phyloP scores from a whole-genome alignment of 2,888 invertebrate species.

The Sympetrum striolatum region DNA sequence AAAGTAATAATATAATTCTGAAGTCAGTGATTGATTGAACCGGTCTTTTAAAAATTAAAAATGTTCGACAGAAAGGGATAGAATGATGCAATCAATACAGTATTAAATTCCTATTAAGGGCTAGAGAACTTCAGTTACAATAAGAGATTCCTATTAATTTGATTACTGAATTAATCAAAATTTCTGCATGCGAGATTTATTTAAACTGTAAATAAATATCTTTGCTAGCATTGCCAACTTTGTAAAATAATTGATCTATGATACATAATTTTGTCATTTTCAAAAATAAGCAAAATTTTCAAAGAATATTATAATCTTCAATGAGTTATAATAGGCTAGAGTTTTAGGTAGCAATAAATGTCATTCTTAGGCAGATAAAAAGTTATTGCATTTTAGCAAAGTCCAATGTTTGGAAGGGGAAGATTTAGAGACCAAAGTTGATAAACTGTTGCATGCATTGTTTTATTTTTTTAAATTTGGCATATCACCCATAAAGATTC shows the following conservation, averaged over 20 bases:
- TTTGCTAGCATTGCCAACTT: background rate
- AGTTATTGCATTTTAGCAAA: background rate
- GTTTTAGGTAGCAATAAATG: background rate
- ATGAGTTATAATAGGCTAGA: background rate
- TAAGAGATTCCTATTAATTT: background rate
- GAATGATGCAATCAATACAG: background rate
- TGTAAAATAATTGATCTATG: background rate
- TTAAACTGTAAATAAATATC: background rate
- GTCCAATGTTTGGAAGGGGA: background rate
- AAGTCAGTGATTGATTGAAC: background rate
- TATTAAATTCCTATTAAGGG: background rate
- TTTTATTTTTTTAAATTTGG: slow-evolving; percentile 5
- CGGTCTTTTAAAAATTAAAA: background rate
- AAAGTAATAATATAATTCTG: background rate
- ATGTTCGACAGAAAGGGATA: background rate
- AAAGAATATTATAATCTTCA: background rate
- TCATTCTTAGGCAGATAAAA: background rate
- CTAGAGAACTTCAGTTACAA: background rate
- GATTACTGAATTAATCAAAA: background rate
- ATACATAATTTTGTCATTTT: background rate
- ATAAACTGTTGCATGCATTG: background rate
- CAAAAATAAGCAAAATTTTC: background rate
- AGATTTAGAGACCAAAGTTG: background rate
- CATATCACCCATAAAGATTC: background rate
- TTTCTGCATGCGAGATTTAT: background rate